phyloP scores from a whole-genome alignment of 2,888 invertebrate genomes.

The Oxystoma pomonae region DNA sequence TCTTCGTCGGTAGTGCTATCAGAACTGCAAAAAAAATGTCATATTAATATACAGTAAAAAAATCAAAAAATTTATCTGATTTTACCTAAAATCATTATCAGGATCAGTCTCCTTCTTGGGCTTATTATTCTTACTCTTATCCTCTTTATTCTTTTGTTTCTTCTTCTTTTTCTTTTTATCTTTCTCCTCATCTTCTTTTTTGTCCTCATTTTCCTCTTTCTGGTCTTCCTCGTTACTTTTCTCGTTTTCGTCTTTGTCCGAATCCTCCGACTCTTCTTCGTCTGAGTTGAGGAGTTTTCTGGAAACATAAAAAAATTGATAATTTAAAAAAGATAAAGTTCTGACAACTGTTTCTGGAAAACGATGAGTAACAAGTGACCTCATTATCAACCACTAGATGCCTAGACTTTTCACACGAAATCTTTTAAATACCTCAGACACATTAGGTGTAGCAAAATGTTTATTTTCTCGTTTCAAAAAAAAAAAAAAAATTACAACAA shows the following conservation, averaged over 20 bases:
- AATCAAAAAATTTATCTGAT: conserved; percentile 10
- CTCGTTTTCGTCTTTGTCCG: conserved; percentile 71
- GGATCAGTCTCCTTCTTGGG: conserved; percentile 38
- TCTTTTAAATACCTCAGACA: no score
- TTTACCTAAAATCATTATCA: conserved; percentile 23
- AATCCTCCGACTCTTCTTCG: conserved; percentile 82
- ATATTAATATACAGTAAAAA: background rate
- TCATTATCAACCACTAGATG: no score
- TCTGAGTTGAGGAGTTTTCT: conserved; percentile 83
- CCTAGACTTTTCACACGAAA: no score
- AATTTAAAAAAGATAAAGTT: no score
- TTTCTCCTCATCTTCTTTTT: conserved; percentile 67
- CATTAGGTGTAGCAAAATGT: no score
- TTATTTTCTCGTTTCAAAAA: background rate
- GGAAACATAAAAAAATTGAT: no score
- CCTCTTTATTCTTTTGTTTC: conserved; percentile 56
- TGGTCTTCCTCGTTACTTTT: conserved; percentile 66
- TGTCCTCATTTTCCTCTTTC: conserved; percentile 65
- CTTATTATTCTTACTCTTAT: conserved; percentile 57
- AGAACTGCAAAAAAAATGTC: conserved; percentile 51
- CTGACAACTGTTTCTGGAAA: no score
- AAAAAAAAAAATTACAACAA: no score
- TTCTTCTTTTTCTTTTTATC: conserved; percentile 54
- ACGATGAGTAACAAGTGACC: no score
- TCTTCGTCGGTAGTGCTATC: conserved; percentile 68